Percentiles rank a stretch among this genome's conserved stretches.
Conservation (phyloP, 2,888 invertebrate species). For the Epirrita christyi region DNA sequence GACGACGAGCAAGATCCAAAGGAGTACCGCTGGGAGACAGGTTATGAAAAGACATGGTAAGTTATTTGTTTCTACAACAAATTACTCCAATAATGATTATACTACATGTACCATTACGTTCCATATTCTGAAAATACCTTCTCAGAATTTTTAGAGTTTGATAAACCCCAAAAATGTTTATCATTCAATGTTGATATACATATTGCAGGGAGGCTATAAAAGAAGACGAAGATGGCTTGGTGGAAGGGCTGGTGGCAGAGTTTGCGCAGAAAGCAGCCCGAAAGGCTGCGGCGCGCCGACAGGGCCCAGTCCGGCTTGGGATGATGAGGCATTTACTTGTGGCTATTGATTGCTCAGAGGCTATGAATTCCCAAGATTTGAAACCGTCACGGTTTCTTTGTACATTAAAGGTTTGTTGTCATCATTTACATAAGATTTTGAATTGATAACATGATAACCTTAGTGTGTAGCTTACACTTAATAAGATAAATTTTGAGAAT, state of each 20-base stretch:
- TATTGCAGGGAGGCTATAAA: slow-evolving; percentile 94
- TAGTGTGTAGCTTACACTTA: too few relatives aligned
- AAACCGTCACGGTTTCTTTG: slow-evolving; percentile 96
- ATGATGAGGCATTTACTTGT: slow-evolving; percentile 99
- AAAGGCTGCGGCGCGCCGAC: slow-evolving; percentile 88
- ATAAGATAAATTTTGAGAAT: too few relatives aligned
- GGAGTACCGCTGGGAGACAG: slow-evolving; percentile 97
- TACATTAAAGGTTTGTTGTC: slow-evolving; percentile 89
- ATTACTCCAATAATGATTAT: background rate
- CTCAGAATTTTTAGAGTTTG: background rate
- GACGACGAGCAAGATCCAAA: slow-evolving; percentile 94
- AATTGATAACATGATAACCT: too few relatives aligned
- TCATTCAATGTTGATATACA: background rate
- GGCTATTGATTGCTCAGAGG: slow-evolving; percentile 96
- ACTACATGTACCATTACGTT: background rate
- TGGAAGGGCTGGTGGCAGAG: slow-evolving; percentile 96
- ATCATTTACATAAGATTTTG: too few relatives aligned
- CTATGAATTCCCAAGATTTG: slow-evolving; percentile 97
- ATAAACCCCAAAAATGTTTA: background rate
- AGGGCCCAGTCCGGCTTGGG: slow-evolving; percentile 93
- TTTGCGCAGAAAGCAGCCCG: slow-evolving; percentile 96
- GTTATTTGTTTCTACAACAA: slow-evolving; percentile 22
- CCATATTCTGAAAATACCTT: background rate
- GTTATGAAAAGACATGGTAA: slow-evolving; percentile 97
- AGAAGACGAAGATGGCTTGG: slow-evolving; percentile 97